A percentile compares a stretch with the other conserved stretches of the same genome.
phyloP scores from a whole-genome alignment of 35 echinoderm and acorn worm genomes.

The Strongylocentrotus purpuratus region DNA sequence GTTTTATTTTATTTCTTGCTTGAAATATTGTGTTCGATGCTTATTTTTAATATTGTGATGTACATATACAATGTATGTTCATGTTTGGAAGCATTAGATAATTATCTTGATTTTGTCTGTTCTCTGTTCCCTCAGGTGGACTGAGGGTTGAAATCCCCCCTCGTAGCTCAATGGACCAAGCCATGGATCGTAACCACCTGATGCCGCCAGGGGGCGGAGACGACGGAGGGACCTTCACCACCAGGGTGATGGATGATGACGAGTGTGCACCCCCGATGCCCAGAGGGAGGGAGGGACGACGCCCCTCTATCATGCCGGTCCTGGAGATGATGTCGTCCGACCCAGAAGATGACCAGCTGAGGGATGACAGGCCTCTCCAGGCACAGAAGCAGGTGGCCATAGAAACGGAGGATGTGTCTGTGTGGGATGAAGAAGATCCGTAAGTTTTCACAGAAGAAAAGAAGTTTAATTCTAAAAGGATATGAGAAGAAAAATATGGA shows the following conservation, averaged over 20 bases:
- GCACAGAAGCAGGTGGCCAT: constrained; percentile 95
- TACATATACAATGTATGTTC: no score
- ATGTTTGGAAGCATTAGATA: no score
- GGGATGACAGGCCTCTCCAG: constrained; percentile 79
- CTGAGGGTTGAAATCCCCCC: constrained; percentile 47
- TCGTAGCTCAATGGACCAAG: constrained; percentile 41
- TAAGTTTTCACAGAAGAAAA: constrained; percentile 52
- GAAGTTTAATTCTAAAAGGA: no score
- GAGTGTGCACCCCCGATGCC: constrained; percentile 35
- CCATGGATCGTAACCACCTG: constrained; percentile 79
- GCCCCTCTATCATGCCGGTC: constrained; percentile 96
- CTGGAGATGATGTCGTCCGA: constrained; percentile 94
- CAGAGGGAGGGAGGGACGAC: constrained; percentile 55
- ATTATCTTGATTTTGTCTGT: not conserved
- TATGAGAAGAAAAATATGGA: no score
- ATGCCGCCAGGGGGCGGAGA: constrained; percentile 81
- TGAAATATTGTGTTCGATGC: no score
- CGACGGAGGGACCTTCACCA: not conserved
- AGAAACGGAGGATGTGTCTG: constrained; percentile 69
- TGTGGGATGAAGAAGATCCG: constrained; percentile 97
- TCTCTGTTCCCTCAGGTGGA: not conserved
- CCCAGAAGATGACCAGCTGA: constrained; percentile 85
- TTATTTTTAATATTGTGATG: no score
- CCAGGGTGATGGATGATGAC: constrained; percentile 5
- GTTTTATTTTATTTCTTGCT: no score